Evolutionary conservation across 1,140 invertebrate genomes (phyloP).

Genomic region (Ips typographus): DNA sequence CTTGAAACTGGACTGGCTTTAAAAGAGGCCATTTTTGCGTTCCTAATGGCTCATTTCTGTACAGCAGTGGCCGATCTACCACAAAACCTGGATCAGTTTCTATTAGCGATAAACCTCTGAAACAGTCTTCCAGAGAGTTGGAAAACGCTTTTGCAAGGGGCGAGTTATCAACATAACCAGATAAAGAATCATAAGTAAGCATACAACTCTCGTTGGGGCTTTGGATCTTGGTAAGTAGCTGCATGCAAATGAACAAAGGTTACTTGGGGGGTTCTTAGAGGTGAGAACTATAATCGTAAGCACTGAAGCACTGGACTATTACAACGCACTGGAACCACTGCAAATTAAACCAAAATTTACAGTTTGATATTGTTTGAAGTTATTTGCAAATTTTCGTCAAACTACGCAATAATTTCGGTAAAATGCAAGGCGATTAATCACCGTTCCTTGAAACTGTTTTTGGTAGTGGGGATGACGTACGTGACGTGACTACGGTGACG

Average conservation of each 20-base stretch:
- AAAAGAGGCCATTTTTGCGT: conserved; percentile 64
- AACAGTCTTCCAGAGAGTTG: conserved; percentile 29
- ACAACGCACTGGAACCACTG: background rate
- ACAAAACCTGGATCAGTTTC: background rate
- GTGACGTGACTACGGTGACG: no score
- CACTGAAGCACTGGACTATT: background rate
- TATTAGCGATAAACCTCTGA: conserved; percentile 35
- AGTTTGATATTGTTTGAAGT: background rate
- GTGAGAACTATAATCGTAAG: background rate
- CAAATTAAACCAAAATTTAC: background rate
- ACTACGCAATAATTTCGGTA: background rate
- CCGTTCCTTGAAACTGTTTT: background rate
- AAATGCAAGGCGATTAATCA: background rate
- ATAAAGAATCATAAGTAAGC: conserved; percentile 34
- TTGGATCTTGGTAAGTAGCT: conserved; percentile 17
- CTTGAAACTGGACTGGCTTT: conserved; percentile 59
- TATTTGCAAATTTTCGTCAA: background rate
- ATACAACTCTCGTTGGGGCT: conserved; percentile 26
- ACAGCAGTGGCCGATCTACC: conserved; percentile 9
- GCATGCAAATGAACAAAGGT: conserved; percentile 27
- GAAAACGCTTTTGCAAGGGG: conserved; percentile 13
- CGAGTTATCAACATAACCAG: conserved; percentile 37
- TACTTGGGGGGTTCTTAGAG: background rate
- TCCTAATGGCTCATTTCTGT: conserved; percentile 56
- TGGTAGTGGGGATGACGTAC: no score